phyloP scores from a whole-genome alignment of 2,113 vertebrate genomes.

The Caranx ignobilis region DNA sequence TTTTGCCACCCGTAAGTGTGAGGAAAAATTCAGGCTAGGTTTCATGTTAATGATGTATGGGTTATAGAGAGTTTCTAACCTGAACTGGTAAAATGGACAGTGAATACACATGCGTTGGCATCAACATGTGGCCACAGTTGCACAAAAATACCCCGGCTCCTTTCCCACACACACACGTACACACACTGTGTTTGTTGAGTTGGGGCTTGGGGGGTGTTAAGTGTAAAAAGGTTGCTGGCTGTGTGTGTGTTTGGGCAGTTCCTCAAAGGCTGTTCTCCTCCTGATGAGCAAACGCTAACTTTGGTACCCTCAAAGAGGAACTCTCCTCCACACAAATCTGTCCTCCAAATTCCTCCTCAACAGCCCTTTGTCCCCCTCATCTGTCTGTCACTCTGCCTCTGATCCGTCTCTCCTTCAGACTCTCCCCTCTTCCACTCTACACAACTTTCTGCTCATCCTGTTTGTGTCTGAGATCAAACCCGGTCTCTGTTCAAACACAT shows the following conservation, averaged over 20 bases:
- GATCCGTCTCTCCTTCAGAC: conserved; percentile 4
- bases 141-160: background rate
- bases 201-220: background rate
- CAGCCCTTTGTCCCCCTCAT: conserved; percentile 1
- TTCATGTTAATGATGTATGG: too few relatives aligned
- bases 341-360: conserved; percentile 57
- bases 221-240: conserved; percentile 22
- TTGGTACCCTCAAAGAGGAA: conserved; percentile 42
- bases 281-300: conserved; percentile 67
- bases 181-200: conserved; percentile 25
- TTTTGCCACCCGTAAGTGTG: too few relatives aligned
- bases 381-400: conserved; percentile 46
- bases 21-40: too few relatives aligned
- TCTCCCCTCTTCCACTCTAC: conserved; percentile 10
- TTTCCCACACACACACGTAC: conserved; percentile 16
- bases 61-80: too few relatives aligned
- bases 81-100: background rate
- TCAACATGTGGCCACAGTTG: conserved; percentile 1
- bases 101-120: background rate
- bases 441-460: conserved; percentile 38
- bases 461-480: conserved; percentile 50
- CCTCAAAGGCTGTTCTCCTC: conserved; percentile 46
- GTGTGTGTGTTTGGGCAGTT: conserved; percentile 42
- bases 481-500: conserved; percentile 22
- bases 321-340: conserved; percentile 63